These are phyloP conservation scores for Drosophila mercatorum DNA, from an alignment of 2,888 invertebrate genomes.

Conservation along the genomic window DNA sequence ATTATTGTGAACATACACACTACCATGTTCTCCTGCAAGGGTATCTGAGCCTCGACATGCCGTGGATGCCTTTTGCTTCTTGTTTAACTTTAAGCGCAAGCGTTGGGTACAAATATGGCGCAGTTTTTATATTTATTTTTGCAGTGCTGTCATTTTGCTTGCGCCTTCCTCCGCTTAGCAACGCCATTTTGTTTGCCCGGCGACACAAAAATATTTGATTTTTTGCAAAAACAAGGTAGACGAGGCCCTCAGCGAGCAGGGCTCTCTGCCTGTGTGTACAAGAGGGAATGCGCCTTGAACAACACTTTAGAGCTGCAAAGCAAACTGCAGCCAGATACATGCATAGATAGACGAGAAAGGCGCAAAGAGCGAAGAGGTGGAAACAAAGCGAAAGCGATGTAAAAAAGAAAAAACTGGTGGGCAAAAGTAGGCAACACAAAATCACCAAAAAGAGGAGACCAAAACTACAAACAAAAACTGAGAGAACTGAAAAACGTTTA, in stretches of 20 bases:
- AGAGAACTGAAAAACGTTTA: conserved; percentile 62
- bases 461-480: conserved; percentile 34
- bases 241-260: conserved; percentile 44
- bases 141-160: conserved; percentile 45
- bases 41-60: background rate
- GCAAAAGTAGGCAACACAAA: conserved; percentile 69
- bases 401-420: conserved; percentile 48
- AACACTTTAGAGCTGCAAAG: conserved; percentile 70
- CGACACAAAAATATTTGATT: conserved; percentile 80
- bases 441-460: conserved; percentile 40
- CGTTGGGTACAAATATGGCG: conserved; percentile 63
- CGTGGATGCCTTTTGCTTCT: background rate
- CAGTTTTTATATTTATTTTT: conserved; percentile 24
- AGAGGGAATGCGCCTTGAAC: conserved; percentile 67
- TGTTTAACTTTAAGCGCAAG: conserved; percentile 54
- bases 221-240: conserved; percentile 73
- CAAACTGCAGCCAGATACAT: conserved; percentile 62
- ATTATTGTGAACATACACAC: too few species aligned
- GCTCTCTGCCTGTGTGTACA: conserved; percentile 10
- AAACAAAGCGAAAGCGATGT: conserved; percentile 63
- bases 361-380: conserved; percentile 5
- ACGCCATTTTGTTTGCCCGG: conserved; percentile 77
- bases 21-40: background rate
- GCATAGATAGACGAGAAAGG: conserved; percentile 38
- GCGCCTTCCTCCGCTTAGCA: conserved; percentile 63